These are phyloP conservation scores for Pogonocherus hispidulus DNA, from an alignment of 2,888 invertebrate species.

Conservation along the genomic window DNA sequence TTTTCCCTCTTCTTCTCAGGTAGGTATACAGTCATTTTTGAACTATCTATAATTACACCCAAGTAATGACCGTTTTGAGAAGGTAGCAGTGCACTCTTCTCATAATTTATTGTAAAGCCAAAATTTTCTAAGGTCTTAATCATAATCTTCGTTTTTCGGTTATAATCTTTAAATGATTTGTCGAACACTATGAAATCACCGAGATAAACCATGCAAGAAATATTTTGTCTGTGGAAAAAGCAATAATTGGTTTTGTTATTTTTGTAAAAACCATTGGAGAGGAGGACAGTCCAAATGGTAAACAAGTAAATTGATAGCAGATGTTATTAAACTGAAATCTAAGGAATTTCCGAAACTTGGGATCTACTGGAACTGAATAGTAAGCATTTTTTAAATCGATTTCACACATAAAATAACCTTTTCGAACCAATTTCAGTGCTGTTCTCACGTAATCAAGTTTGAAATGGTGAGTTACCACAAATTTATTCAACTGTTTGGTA, in stretches of 20 bases:
- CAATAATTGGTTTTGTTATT: background rate
- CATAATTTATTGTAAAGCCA: too few relatives aligned
- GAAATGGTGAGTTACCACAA: background rate
- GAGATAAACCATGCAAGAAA: too few relatives aligned
- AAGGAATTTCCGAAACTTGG: background rate
- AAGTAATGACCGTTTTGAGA: too few relatives aligned
- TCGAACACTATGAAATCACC: too few relatives aligned
- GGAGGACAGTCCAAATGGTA: background rate
- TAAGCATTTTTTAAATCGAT: background rate
- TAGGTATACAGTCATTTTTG: too few relatives aligned
- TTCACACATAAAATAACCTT: background rate
- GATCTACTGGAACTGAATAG: background rate
- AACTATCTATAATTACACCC: too few relatives aligned
- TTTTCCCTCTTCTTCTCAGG: too few relatives aligned
- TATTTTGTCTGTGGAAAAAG: too few relatives aligned
- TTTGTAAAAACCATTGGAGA: background rate
- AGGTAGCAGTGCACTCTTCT: too few relatives aligned
- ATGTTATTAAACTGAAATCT: background rate
- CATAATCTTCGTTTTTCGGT: too few relatives aligned
- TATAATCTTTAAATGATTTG: too few relatives aligned
- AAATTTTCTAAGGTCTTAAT: too few relatives aligned
- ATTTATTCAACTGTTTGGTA: background rate
- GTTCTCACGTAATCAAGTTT: background rate
- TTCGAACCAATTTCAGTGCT: background rate
- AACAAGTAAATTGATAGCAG: constrained; percentile 5